phyloP scores from a whole-genome alignment of 2,888 invertebrate species.

The Ophraella communa region DNA sequence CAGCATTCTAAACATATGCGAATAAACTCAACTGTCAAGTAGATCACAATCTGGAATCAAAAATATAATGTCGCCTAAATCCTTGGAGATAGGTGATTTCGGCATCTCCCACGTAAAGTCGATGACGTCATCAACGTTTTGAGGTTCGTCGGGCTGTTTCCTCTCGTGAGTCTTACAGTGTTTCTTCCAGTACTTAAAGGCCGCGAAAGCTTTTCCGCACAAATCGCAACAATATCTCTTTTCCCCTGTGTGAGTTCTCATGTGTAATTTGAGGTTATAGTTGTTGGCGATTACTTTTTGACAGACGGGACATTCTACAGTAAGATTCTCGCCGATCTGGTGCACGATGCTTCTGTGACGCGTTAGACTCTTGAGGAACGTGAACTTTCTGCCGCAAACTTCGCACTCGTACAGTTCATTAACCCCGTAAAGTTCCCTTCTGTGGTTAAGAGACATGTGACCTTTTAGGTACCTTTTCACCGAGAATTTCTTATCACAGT shows the following conservation, averaged over 20 bases:
- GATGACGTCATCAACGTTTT: not conserved
- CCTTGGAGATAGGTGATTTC: not conserved
- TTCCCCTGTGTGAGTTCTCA: slow-evolving; percentile 51
- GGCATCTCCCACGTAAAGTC: not conserved
- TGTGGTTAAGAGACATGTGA: slow-evolving; percentile 51
- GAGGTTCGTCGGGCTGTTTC: not conserved
- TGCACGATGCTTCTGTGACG: slow-evolving; percentile 52
- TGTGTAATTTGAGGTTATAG: slow-evolving; percentile 52
- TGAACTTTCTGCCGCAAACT: slow-evolving; percentile 49
- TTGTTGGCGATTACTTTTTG: slow-evolving; percentile 50
- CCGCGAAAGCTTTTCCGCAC: slow-evolving; percentile 49
- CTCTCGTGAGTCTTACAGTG: slow-evolving; percentile 40
- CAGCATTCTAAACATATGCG: not conserved
- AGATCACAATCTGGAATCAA: slow-evolving; percentile 3
- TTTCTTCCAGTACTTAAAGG: slow-evolving; percentile 46
- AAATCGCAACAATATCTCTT: slow-evolving; percentile 49
- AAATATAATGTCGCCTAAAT: not conserved
- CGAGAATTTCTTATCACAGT: slow-evolving; percentile 51
- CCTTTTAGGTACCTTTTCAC: slow-evolving; percentile 47
- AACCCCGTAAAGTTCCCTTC: slow-evolving; percentile 49
- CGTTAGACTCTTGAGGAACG: slow-evolving; percentile 51
- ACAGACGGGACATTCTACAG: slow-evolving; percentile 49
- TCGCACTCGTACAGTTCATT: slow-evolving; percentile 48
- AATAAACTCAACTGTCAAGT: not conserved
- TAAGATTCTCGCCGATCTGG: slow-evolving; percentile 47